Conservation (phyloP, 2,888 invertebrate genomes). For the Ormyrus thymus region DNA sequence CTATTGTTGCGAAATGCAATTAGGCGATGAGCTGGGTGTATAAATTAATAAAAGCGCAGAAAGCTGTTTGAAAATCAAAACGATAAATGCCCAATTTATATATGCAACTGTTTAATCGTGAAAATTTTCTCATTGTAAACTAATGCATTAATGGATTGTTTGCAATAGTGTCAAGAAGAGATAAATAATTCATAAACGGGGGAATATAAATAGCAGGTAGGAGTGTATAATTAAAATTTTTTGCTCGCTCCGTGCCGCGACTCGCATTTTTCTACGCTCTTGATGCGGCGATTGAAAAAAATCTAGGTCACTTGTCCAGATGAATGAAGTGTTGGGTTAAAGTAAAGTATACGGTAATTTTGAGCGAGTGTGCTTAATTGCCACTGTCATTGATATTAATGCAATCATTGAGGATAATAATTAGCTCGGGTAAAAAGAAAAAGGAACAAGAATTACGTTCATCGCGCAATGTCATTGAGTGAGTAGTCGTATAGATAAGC, state of each 20-base stretch:
- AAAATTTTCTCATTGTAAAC: no score
- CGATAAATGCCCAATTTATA: no score
- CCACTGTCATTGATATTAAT: conserved; percentile 32
- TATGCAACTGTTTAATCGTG: no score
- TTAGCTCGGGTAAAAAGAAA: conserved; percentile 14
- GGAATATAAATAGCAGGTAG: neutral
- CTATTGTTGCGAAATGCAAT: no score
- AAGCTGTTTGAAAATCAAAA: no score
- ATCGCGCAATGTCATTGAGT: neutral
- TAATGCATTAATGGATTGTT: no score
- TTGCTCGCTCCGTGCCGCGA: neutral
- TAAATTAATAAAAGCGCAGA: no score
- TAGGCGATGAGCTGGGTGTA: no score
- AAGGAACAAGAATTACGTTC: neutral
- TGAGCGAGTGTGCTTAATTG: conserved; percentile 29
- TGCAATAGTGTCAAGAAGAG: neutral
- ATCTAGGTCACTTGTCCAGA: conserved; percentile 36
- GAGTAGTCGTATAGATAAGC: neutral
- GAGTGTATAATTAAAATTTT: conserved; percentile 12
- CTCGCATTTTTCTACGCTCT: no score
- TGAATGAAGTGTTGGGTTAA: conserved; percentile 24
- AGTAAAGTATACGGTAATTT: conserved; percentile 19
- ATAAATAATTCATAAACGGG: conserved; percentile 12
- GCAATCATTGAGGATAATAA: conserved; percentile 26
- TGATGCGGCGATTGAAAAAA: neutral